Evolutionary conservation across 2,113 vertebrate genomes (phyloP).

Genomic region (Xenopus tropicalis): UCB_Xtro_10.0 CM004451.2:24374001-24374500

Average conservation of each 20-base stretch:
- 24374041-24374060: slow-evolving; percentile 83
- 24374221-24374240: background rate
- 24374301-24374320: too few species aligned
- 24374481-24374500: too few species aligned
- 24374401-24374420: too few species aligned
- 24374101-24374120: slow-evolving; percentile 80
- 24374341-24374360: too few species aligned
- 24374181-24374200: slow-evolving; percentile 75
- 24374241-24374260: background rate
- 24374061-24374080: slow-evolving; percentile 55
- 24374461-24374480: too few species aligned
- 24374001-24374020: slow-evolving; percentile 33
- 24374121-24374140: slow-evolving; percentile 60
- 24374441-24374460: too few species aligned
- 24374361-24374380: too few species aligned
- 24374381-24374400: too few species aligned
- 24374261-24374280: background rate
- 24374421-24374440: too few species aligned
- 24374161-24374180: slow-evolving; percentile 67
- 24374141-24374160: slow-evolving; percentile 77
- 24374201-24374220: slow-evolving; percentile 66
- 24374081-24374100: slow-evolving; percentile 79
- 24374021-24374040: slow-evolving; percentile 56
- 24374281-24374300: background rate
- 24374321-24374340: too few species aligned